phyloP scores from a whole-genome alignment of 2,888 invertebrate species.

The Prosopocoilus inquinatus region DNA sequence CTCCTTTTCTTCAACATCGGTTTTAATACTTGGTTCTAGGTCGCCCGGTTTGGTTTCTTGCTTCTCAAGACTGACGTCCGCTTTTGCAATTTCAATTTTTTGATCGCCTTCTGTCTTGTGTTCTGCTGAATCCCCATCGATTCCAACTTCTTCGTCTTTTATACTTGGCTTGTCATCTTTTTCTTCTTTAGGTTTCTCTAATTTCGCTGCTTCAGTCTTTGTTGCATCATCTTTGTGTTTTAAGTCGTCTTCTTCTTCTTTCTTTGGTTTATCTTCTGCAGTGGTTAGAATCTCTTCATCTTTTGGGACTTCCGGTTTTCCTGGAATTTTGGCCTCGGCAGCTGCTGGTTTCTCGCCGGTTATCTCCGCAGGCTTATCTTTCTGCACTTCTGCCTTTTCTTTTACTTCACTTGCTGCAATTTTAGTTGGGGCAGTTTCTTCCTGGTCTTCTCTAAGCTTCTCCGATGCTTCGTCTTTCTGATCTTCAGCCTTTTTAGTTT shows the following conservation, averaged over 20 bases:
- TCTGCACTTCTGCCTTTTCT: not conserved
- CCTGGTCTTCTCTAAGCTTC: too few relatives aligned
- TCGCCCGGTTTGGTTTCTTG: not conserved
- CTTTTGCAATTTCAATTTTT: not conserved
- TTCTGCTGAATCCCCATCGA: too few relatives aligned
- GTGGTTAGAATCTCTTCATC: too few relatives aligned
- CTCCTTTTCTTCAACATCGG: slow-evolving; percentile 5
- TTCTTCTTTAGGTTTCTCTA: not conserved
- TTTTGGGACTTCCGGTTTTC: not conserved
- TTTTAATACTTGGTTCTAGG: not conserved
- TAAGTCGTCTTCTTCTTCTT: slow-evolving; percentile 5
- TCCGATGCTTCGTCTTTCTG: too few relatives aligned
- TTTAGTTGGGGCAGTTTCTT: too few relatives aligned
- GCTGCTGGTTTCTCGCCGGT: not conserved
- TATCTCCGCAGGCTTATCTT: not conserved
- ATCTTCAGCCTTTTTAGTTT: too few relatives aligned
- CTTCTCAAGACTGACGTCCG: not conserved
- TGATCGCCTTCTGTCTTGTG: not conserved
- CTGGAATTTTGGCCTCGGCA: not conserved
- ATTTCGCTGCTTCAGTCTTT: not conserved
- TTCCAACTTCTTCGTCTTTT: not conserved
- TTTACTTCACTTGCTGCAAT: too few relatives aligned
- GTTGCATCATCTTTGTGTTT: slow-evolving; percentile 7
- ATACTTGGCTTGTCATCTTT: slow-evolving; percentile 2
- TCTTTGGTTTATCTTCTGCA: not conserved